These are phyloP conservation scores for Cardinalis cardinalis DNA, from an alignment of 2,113 vertebrate genomes.

Conservation along the genomic window DNA sequence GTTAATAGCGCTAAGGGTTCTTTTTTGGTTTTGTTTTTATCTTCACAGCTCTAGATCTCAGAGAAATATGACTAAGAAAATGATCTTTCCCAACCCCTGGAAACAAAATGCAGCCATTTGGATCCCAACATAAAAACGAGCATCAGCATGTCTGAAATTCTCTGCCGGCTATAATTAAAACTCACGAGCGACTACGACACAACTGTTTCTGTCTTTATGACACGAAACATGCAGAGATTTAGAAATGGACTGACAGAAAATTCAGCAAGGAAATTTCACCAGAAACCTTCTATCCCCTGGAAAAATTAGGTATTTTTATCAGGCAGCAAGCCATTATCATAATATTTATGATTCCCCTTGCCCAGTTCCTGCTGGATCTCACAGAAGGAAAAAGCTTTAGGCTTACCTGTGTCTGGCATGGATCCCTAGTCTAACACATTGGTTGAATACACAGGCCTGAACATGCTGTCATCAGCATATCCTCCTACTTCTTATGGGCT, in stretches of 20 bases:
- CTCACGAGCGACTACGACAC: conserved; percentile 9
- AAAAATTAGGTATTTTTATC: conserved; percentile 37
- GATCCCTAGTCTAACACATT: not conserved
- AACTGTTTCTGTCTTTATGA: conserved; percentile 7
- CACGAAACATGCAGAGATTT: not conserved
- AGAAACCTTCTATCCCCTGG: conserved; percentile 22
- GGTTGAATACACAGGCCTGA: not conserved
- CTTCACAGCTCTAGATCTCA: conserved; percentile 22
- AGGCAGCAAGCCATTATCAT: not conserved
- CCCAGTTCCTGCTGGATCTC: conserved; percentile 15
- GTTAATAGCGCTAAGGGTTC: not conserved
- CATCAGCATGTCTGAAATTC: not conserved
- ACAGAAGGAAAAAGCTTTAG: conserved; percentile 3
- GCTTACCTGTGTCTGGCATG: not conserved
- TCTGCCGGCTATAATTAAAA: conserved; percentile 18
- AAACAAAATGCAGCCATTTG: conserved; percentile 20
- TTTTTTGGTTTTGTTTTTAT: not conserved
- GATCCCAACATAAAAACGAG: conserved; percentile 42
- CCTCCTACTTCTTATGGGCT: not conserved
- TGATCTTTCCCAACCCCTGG: conserved; percentile 13
- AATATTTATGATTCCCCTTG: conserved; percentile 29
- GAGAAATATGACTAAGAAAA: conserved; percentile 46
- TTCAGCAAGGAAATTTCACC: conserved; percentile 26
- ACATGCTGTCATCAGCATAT: not conserved
- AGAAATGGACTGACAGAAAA: conserved; percentile 25